Evolutionary conservation across 2,888 invertebrate species (phyloP), one percentile per base, ranked within the genome.

Genomic region (Argynnis bischoffii): DNA sequence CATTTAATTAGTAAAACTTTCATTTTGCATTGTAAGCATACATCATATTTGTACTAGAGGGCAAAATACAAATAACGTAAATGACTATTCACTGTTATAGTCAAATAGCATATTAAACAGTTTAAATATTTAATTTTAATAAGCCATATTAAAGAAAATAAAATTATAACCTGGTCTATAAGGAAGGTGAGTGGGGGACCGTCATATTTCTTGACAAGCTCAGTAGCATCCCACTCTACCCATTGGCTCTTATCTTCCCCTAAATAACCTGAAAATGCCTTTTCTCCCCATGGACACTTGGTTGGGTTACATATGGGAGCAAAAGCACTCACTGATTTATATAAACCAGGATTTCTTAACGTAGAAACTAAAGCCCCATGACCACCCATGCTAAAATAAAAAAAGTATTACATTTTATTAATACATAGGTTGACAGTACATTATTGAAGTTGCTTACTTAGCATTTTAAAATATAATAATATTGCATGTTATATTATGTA

Each of bases 331-430:
- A 98, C 98, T 11, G 96, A 95, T 79, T 95, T 95, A 88, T 97
- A 99, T 67, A 96, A 89, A 15, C 97, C 97, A 13, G 99, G 99
- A 88, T 98, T 98, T 86, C 97, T 97, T 54, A 99, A 88, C 6
- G 97, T 96, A 81, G 97, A 96, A 64, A 98, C 95, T 57, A 99
- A 85, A 16, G 99, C 99, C 46, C 99, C 99, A 90, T 99, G 99
- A 31, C 99, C 99, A 69, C 99, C 99, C 99, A 99, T 99, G 82
- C 99, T 98, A 55, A 67, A 72, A 68, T 31, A 53, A 31, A 71
- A 63, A 21, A 47, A 59, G 53, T 41, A 2, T 35, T 8, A 8
- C 8, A 8, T 41, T 41, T 41, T 41, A 41, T 41, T 41, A 11
- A 41, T 26, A 26, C 26, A 26, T 11, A 41, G 35, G 3, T 11